Evolutionary conservation across 2,888 invertebrate genomes (phyloP), one percentile per base, ranked within the genome.

Genomic region (Pachycephus smyrnensis): DNA sequence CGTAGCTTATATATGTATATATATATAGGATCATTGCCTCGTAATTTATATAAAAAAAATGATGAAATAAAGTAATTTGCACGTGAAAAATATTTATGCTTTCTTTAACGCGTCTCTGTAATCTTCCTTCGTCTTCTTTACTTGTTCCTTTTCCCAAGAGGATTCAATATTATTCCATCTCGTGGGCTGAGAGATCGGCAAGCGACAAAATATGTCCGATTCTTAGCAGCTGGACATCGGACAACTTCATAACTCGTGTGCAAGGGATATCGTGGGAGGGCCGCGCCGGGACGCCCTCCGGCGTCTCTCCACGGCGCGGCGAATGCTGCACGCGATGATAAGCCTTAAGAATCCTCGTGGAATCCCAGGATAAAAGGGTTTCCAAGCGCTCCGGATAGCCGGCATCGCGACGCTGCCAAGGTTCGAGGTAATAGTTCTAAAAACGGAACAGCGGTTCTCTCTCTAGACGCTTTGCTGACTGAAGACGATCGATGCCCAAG

Each of bases 381-480:
- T 84, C 85, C 83, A 87, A 86, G 85, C 87, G 84, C 79, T 83
- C 81, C 84, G 85, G 88, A 87, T 85, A 83, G 88, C 15, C 31
- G 55, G 87, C 87, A 88, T 88, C 37, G n/a, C 12, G 32, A 37
- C 37, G 23, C 36, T 36, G 73, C 23, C 69, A n/a, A 15, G 40
- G 1, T 82, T 83, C 82, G 86, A 86, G 88, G 89, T 90, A 90
- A 90, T 90, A 89, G 89, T 88, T 86, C 85, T 89, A 86, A 89
- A 90, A 86, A 86, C 87, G 55, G 55, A 23, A 55, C 55, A 23
- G 32, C 71, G 71, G 12, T 71, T 71, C 71, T 33, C 71, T n/a
- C 71, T 2, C 32, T 71, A 15, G 71, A 71, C 71, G 71, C 71
- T 12, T 71, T 11, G 32, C 31, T 31, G 71, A 23, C 12, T 12